phyloP scores from a whole-genome alignment of 2,113 vertebrate genomes.

The Labeo catla region DNA sequence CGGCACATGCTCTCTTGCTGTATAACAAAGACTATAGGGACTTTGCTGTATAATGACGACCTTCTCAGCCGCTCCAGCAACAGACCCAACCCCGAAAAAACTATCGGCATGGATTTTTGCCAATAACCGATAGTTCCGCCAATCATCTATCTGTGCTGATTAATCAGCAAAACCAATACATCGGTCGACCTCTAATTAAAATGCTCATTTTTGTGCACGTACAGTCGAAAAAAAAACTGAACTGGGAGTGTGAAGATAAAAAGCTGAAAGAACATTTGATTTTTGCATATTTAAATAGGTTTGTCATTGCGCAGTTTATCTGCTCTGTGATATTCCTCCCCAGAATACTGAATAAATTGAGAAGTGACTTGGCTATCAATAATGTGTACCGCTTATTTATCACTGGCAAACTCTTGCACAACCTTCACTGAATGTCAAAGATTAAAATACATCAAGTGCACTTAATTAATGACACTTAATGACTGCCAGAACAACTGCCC shows the following conservation, averaged over 20 bases:
- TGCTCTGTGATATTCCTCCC: not conserved
- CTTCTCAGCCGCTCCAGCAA: too few species aligned
- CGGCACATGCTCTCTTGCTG: too few species aligned
- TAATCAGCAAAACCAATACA: too few species aligned
- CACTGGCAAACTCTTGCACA: not conserved
- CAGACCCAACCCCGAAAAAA: too few species aligned
- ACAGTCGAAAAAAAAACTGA: not conserved
- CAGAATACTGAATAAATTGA: constrained; percentile 2
- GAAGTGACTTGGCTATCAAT: not conserved
- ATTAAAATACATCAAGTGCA: constrained; percentile 23
- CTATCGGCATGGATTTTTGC: too few species aligned
- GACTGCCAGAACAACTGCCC: constrained; percentile 2
- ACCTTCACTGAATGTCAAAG: constrained; percentile 25
- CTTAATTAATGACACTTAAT: constrained; percentile 21
- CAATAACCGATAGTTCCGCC: too few species aligned
- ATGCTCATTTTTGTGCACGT: not conserved
- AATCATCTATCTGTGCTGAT: too few species aligned
- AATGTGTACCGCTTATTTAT: not conserved
- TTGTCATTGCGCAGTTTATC: not conserved
- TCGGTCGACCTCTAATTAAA: not conserved
- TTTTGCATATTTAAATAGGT: constrained; percentile 12
- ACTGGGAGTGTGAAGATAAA: not conserved
- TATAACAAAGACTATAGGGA: too few species aligned
- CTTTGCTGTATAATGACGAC: too few species aligned
- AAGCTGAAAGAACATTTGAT: not conserved